Evolutionary conservation across 2,113 vertebrate species (phyloP), one percentile per base, ranked within the genome.

Genomic region (Gymnocephalus cernua): DNA sequence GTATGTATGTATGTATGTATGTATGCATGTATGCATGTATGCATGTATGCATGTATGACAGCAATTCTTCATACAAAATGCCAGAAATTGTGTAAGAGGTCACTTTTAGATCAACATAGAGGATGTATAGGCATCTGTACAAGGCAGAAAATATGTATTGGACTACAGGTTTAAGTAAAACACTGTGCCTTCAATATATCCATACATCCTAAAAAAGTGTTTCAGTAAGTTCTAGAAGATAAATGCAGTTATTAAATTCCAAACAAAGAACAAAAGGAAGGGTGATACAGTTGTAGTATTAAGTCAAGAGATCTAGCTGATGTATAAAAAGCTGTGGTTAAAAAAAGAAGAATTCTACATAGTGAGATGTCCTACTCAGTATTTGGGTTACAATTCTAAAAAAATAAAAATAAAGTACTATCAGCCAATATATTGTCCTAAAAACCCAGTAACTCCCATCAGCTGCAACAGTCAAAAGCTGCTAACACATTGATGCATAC

Each of bases 1-100:
- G n/a, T n/a, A n/a, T n/a, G n/a, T n/a, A n/a, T n/a, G n/a, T n/a
- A n/a, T n/a, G n/a, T n/a, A n/a, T n/a, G n/a, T n/a, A n/a, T n/a
- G n/a, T n/a, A n/a, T n/a, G n/a, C n/a, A n/a, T n/a, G 29, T 29
- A 29, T 29, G 29, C 5, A 32, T 32, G 32, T 32, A 32, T 32
- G 32, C 5, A 32, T 32, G 32, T 35, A 35, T 35, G 5, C 77
- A 68, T 54, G 19, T 64, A 29, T 41, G 56, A 79, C 44, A 63
- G 35, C 25, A 73, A 59, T 71, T 80, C 25, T 79, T 76, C 62
- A 68, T 10, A 61, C 23, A 75, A 18, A n/a, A 72, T 32, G 15
- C 51, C 16, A 29, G 61, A 12, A 23, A 23, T 56, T 72, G 11
- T 61, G 45, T 54, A 75, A 54, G 1, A 23, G 15, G 32, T 54